Base-by-base conservation (phyloP, 2,797 vertebrate species). In the Diceros bicornis region DNA sequence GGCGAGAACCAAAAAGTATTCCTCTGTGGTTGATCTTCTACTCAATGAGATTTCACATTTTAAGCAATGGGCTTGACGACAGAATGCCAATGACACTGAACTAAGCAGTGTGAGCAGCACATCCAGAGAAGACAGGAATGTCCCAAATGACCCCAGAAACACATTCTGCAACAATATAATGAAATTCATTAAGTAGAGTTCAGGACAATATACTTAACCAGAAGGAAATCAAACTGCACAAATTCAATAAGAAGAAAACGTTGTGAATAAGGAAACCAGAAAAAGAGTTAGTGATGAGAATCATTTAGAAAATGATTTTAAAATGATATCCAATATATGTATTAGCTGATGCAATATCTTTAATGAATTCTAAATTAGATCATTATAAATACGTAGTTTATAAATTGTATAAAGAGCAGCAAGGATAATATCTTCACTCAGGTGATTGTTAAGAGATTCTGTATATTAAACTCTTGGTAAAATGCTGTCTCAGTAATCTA, bases 361-460 rank as follows among this genome's bases (percentile, higher is more conserved):
- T 81, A 92, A 77, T 89, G 34, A 9, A 27, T 86, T 94, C 34
- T 86, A 89, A 97, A 79, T 92, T 68, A 92, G 20, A 71, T 61
- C 7, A 44, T 55, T 32, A 75, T 69, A 92, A 94, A 81, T 55
- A 89, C 23, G 18, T 1, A 57, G 9, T 34, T 94, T 89, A 91
- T 59, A 94, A 91, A 47, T 72, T 68, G 57, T 20, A 1, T 20
- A 69, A 50, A 92, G 20, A 91, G n/a, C 17, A 69, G 34, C 32
- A 55, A 88, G 23, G 17, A n/a, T 79, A 44, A 32, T 72, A 71
- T 61, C 18, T n/a, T 74, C 34, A 12, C 20, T 92, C 5, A 47
- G 3, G 7, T 25, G 2, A 84, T 82, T 89, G 0, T 44, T 44
- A 85, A 92, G 20, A 37, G 18, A 86, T 91, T 62, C 34, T 68